Evolutionary conservation across 2,113 vertebrate genomes (phyloP).

Genomic region (Epinephelus fuscoguttatus): DNA sequence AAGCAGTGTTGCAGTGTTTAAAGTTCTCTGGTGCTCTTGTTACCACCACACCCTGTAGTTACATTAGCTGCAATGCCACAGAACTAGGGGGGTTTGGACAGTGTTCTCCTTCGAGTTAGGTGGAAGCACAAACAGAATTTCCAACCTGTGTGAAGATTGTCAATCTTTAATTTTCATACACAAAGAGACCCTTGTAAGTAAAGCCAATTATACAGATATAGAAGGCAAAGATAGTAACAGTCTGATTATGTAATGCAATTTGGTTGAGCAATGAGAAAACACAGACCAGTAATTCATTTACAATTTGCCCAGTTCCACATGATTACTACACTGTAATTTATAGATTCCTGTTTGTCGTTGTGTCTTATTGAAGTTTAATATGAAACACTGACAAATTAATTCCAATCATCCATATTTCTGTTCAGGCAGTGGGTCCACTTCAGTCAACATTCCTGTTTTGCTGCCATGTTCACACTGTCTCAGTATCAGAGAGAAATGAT

Average conservation of each 20-base stretch:
- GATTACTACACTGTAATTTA: not conserved
- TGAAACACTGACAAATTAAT: not conserved
- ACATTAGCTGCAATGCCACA: not conserved
- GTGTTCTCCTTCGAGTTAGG: not conserved
- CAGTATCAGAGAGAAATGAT: not conserved
- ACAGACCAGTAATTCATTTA: not conserved
- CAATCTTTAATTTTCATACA: no score
- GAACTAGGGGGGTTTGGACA: not conserved
- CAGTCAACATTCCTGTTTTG: not conserved
- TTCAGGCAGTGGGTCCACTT: not conserved
- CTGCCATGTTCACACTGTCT: not conserved
- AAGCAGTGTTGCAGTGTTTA: not conserved
- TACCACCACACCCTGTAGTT: not conserved
- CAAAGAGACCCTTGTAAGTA: not conserved
- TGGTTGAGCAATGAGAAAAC: not conserved
- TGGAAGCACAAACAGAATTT: not conserved
- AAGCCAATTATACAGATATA: not conserved
- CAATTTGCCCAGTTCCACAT: not conserved
- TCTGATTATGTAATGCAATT: not conserved
- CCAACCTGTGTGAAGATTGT: not conserved
- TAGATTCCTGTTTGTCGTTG: not conserved
- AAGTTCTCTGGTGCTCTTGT: not conserved
- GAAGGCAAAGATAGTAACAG: not conserved
- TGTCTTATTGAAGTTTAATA: not conserved
- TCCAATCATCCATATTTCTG: constrained; percentile 11